These are phyloP conservation scores for Diceros bicornis DNA, from an alignment of 2,797 vertebrate species.

Conservation along the genomic window DNA sequence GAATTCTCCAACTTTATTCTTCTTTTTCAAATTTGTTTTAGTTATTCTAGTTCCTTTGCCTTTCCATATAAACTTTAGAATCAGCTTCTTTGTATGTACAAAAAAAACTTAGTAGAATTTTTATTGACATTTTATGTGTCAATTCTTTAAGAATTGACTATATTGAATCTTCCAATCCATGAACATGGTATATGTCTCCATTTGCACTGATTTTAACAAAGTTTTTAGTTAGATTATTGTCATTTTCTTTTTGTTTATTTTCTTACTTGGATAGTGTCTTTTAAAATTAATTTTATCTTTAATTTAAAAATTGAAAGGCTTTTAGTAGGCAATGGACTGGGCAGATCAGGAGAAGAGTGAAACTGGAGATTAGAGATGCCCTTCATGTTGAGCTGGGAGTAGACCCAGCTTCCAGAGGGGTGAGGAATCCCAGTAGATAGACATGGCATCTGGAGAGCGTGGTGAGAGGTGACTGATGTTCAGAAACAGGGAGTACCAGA, in stretches of 20 bases:
- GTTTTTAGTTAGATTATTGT: neutral
- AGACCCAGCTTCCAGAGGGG: neutral
- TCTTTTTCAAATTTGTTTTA: constrained; percentile 38
- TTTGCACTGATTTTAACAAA: neutral
- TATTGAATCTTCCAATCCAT: neutral
- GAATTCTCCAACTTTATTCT: neutral
- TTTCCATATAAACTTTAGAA: constrained; percentile 17
- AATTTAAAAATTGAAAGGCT: constrained; percentile 33
- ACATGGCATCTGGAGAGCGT: neutral
- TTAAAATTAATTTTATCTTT: constrained; percentile 24
- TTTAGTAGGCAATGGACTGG: neutral
- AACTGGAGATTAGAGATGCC: neutral
- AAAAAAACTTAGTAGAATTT: neutral
- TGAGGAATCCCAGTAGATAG: neutral
- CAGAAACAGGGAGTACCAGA: neutral
- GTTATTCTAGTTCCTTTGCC: neutral
- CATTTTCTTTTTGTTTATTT: constrained; percentile 15
- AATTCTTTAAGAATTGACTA: neutral
- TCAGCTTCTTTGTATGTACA: neutral
- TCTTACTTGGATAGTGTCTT: constrained; percentile 3
- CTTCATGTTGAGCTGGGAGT: neutral
- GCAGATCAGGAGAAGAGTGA: neutral
- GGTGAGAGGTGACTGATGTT: neutral
- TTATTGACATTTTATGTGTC: neutral
- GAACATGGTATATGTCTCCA: neutral